Conservation (phyloP, 2,888 invertebrate genomes). For the Rutpela maculata region DNA sequence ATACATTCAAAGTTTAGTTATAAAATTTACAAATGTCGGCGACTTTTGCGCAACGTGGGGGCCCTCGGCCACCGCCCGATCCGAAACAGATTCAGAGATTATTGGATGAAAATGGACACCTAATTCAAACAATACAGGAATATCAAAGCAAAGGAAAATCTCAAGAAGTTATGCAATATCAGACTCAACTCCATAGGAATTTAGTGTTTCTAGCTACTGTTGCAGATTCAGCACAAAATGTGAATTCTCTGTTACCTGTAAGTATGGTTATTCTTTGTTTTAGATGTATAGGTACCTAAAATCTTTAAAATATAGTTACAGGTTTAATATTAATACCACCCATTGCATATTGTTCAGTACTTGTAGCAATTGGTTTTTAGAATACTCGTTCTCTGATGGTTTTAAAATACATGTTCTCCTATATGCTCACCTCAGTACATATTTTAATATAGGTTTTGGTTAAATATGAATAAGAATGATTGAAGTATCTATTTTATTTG, state of each 20-base stretch:
- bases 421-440: no score
- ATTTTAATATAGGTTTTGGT: no score
- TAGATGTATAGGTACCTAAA: not conserved
- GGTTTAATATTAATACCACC: no score
- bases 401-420: no score
- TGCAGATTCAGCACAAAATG: slow-evolving; percentile 97
- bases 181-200: slow-evolving; percentile 95
- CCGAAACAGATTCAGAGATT: slow-evolving; percentile 94
- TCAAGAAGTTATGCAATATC: slow-evolving; percentile 95
- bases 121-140: slow-evolving; percentile 97
- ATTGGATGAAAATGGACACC: slow-evolving; percentile 97
- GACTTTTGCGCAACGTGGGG: slow-evolving; percentile 84
- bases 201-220: slow-evolving; percentile 96
- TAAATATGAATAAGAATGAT: no score
- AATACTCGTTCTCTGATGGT: no score
- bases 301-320: no score
- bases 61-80: slow-evolving; percentile 85
- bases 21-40: slow-evolving; percentile 78
- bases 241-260: slow-evolving; percentile 92
- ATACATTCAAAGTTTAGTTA: not conserved
- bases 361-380: no score
- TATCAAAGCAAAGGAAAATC: slow-evolving; percentile 96
- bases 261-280: slow-evolving; percentile 66
- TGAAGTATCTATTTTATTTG: no score
- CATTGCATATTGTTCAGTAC: no score